Base-by-base conservation (phyloP, 2,113 vertebrate genomes). In the Probosciger aterrimus region DNA sequence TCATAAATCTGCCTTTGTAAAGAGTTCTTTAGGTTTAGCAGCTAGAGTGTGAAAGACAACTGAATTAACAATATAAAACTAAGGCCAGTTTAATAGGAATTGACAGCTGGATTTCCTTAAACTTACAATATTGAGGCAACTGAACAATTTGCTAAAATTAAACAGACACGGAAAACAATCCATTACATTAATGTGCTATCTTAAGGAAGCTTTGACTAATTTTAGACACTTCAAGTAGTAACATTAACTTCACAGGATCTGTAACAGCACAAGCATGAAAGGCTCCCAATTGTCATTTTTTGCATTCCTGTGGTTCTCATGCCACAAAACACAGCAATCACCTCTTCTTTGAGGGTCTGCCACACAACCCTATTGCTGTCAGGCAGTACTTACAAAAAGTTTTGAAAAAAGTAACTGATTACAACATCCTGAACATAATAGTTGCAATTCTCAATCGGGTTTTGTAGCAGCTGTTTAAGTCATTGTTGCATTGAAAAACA, bases 1-100 rank as follows among this genome's bases (percentile, higher is more conserved):
- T 98, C 98, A 98, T 98, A 98, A 98, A 98, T 98, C 97, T 97
- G 94, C 93, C 97, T 98, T 95, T 96, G 97, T 98, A 98, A 98
- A 97, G 97, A 95, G 96, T 98, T 97, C 96, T 96, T 96, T 94
- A 97, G 94, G 95, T 96, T 96, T 96, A 97, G 93, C 91, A 97
- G 93, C 96, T 91, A 91, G 90, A 93, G 97, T 97, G 96, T 93
- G 97, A 97, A 96, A 94, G 96, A 97, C 95, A 92, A 92, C 95
- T 71, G 96, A 97, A 97, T 97, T 97, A 97, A 96, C 92, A 90
- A 87, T 94, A 94, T 60, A 86, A 96, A 96, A 87, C 62, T 79
- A 65, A 86, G 86, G 67, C 60, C 50, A 52, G 62, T 93, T 97
- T 97, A 86, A 79, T 81, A 75, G 86, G 82, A 94, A 93, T 60